phyloP scores from a whole-genome alignment of 2,113 vertebrate species.

The Sinocyclocheilus anophthalmus region DNA sequence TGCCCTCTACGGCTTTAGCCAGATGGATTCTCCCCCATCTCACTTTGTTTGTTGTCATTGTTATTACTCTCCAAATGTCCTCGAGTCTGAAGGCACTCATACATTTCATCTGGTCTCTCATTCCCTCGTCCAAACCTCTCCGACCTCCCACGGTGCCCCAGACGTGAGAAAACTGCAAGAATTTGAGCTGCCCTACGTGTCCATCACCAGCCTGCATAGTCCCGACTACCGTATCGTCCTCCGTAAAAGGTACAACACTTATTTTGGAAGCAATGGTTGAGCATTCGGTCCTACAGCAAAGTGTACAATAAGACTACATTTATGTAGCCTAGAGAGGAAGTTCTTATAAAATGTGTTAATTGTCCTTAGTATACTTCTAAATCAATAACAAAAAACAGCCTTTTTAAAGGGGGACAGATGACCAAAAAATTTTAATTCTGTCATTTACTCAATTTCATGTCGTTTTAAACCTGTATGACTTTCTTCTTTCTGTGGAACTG shows the following conservation, averaged over 20 bases:
- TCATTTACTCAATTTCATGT: neutral
- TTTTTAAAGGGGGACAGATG: neutral
- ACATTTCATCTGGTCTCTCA: constrained; percentile 23
- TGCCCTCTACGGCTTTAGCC: constrained; percentile 26
- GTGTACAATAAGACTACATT: neutral
- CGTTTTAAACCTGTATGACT: neutral
- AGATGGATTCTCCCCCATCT: constrained; percentile 37
- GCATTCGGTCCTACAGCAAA: neutral
- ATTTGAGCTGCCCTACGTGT: constrained; percentile 96
- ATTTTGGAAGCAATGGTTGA: constrained; percentile 18
- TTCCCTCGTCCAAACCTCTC: constrained; percentile 21
- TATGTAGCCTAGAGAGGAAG: neutral
- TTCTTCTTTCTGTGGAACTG: neutral
- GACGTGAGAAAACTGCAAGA: constrained; percentile 98
- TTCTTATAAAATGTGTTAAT: neutral
- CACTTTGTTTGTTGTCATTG: constrained; percentile 34
- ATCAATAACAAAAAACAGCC: neutral
- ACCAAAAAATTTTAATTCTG: neutral
- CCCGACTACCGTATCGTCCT: constrained; percentile 92
- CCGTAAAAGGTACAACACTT: constrained; percentile 86
- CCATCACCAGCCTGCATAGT: constrained; percentile 90
- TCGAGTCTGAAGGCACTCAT: constrained; percentile 42
- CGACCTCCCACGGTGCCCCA: constrained; percentile 57
- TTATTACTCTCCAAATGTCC: constrained; percentile 47
- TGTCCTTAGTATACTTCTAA: neutral